Conservation (phyloP, 2,113 vertebrate species). For the Guaruba guarouba region DNA sequence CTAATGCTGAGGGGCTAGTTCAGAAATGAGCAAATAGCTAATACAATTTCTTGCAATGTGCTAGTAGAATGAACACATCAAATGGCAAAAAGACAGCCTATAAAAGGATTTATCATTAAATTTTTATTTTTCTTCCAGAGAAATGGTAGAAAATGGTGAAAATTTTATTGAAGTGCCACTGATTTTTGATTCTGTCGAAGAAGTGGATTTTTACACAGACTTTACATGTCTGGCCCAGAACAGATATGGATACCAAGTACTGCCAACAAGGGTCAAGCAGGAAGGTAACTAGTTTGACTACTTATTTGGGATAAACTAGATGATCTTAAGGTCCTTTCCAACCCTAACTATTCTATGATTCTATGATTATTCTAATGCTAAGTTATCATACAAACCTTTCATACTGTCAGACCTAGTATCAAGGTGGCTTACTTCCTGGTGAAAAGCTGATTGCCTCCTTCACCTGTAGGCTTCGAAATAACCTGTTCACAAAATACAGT, state of each 20-base stretch:
- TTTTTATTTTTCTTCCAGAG: conserved; percentile 65
- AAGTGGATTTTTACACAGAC: conserved; percentile 77
- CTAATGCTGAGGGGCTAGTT: not conserved
- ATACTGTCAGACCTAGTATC: not conserved
- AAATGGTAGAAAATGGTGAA: conserved; percentile 72
- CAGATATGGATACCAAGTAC: conserved; percentile 69
- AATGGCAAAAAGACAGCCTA: not conserved
- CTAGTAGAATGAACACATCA: not conserved
- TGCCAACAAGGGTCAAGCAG: conserved; percentile 73
- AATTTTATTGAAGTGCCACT: conserved; percentile 82
- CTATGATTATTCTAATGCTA: not conserved
- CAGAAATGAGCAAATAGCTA: not conserved
- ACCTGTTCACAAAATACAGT: not conserved
- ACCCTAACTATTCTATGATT: no score
- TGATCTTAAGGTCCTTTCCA: no score
- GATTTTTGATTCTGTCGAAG: conserved; percentile 75
- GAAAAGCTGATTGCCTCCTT: not conserved
- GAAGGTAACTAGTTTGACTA: conserved; percentile 75
- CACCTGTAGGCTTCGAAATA: not conserved
- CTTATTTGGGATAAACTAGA: not conserved
- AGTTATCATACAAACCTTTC: not conserved
- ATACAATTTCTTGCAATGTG: not conserved
- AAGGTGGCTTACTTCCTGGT: not conserved
- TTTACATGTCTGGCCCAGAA: conserved; percentile 83
- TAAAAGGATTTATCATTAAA: not conserved